phyloP scores from a whole-genome alignment of 2,113 vertebrate genomes.

The Rhagologus leucostigma region DNA sequence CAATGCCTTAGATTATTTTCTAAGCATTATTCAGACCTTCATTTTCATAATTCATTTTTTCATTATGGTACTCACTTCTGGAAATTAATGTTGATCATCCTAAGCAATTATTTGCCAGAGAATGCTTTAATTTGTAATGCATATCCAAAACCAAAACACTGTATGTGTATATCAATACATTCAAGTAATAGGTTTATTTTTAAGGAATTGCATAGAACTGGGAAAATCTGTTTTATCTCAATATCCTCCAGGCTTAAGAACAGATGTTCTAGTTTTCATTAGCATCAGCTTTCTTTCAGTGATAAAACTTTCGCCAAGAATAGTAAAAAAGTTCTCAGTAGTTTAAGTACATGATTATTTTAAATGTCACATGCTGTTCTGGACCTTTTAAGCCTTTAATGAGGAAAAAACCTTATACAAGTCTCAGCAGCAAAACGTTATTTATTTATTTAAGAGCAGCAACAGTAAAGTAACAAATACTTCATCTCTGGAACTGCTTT shows the following conservation, averaged over 20 bases:
- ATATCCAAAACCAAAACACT: neutral
- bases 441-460: neutral
- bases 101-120: neutral
- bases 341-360: conserved; percentile 6
- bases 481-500: neutral
- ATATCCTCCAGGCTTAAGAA: neutral
- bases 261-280: neutral
- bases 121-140: neutral
- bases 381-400: neutral
- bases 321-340: neutral
- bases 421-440: neutral
- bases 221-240: neutral
- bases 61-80: neutral
- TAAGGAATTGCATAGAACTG: neutral
- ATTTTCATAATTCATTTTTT: neutral
- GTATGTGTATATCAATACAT: neutral
- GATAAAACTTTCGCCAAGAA: conserved; percentile 5
- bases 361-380: neutral
- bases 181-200: neutral
- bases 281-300: neutral
- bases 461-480: neutral
- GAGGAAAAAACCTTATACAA: neutral
- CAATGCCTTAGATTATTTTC: neutral
- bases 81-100: neutral
- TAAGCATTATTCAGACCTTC: neutral